These are phyloP conservation scores for Mesaphorura yosii DNA, from an alignment of 1,140 invertebrate species.

Conservation along the genomic window DNA sequence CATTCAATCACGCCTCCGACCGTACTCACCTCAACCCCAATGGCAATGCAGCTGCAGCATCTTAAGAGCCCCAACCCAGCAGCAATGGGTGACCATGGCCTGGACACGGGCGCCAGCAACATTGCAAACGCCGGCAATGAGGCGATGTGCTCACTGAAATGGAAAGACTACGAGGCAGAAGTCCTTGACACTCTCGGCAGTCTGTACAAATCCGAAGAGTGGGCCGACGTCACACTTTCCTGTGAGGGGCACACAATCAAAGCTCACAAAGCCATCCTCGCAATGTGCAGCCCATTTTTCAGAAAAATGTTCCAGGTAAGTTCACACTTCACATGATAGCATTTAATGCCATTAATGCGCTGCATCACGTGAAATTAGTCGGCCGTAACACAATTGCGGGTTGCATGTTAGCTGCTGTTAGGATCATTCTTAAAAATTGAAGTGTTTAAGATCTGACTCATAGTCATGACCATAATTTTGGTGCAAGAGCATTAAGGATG, in stretches of 20 bases:
- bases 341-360: not conserved
- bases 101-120: not conserved
- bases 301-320: slow-evolving; percentile 18
- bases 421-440: no score
- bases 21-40: no score
- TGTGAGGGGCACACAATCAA: slow-evolving; percentile 12
- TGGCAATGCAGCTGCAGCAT: no score
- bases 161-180: slow-evolving; percentile 21
- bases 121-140: not conserved
- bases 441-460: no score
- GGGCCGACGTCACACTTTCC: slow-evolving; percentile 21
- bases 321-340: not conserved
- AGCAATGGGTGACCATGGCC: not conserved
- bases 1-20: no score
- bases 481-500: no score
- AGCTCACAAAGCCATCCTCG: slow-evolving; percentile 24
- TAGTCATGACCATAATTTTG: no score
- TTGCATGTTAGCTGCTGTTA: no score
- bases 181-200: slow-evolving; percentile 7
- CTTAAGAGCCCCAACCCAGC: no score
- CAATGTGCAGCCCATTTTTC: slow-evolving; percentile 23
- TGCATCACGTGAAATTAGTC: not conserved
- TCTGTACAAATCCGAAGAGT: slow-evolving; percentile 20
- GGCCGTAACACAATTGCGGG: not conserved
- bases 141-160: slow-evolving; percentile 13